These are phyloP conservation scores for Parnassius orleans DNA, from an alignment of 2,888 invertebrate genomes.

Conservation along the genomic window DNA sequence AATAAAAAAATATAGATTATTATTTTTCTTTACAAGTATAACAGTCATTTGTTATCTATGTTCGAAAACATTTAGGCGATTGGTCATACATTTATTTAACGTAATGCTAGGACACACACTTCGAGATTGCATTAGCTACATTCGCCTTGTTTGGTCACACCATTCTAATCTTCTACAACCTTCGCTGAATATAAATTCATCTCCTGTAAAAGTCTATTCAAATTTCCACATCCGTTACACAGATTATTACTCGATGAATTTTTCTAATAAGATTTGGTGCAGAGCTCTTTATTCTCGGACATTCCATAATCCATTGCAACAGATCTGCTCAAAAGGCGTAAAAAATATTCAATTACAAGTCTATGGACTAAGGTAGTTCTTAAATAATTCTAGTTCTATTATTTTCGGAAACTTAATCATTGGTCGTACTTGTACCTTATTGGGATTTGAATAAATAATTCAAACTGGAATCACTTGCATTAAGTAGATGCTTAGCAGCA, in stretches of 20 bases:
- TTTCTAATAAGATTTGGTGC: background rate
- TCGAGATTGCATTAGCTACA: conserved; percentile 1
- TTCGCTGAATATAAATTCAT: conserved; percentile 9
- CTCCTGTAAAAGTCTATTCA: conserved; percentile 1
- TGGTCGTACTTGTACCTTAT: too few species aligned
- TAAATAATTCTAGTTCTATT: background rate
- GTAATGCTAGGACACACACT: conserved; percentile 7
- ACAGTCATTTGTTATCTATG: conserved; percentile 67
- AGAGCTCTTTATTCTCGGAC: conserved; percentile 4
- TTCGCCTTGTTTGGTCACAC: background rate
- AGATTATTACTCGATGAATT: too few species aligned
- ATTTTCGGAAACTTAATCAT: background rate
- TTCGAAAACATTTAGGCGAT: conserved; percentile 63
- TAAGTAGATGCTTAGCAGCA: too few species aligned
- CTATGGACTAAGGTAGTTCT: too few species aligned
- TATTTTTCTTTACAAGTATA: conserved; percentile 57
- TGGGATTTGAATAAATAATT: too few species aligned
- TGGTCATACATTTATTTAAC: conserved; percentile 51
- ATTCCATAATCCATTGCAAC: background rate
- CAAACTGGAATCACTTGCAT: too few species aligned
- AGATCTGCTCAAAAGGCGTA: too few species aligned
- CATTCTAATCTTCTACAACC: conserved; percentile 7
- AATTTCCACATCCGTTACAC: background rate
- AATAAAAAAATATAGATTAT: conserved; percentile 76
- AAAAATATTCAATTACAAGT: too few species aligned